Evolutionary conservation across 2,797 vertebrate genomes (phyloP).

Genomic region (Sebastes minor): DNA sequence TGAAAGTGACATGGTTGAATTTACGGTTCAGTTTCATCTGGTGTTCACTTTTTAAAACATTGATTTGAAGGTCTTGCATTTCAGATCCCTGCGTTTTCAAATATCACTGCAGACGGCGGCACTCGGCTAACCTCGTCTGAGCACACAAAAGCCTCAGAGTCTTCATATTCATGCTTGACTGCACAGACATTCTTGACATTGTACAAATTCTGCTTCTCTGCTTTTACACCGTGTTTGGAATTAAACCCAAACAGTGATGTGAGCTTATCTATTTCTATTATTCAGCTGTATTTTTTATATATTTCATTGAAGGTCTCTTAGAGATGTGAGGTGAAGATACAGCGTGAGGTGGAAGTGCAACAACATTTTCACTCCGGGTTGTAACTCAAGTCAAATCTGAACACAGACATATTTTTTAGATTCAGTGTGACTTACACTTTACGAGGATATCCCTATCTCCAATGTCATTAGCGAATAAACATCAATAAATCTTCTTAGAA

Average conservation of each 20-base stretch:
- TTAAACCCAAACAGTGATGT: background rate
- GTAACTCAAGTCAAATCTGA: background rate
- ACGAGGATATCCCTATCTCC: background rate
- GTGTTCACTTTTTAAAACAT: background rate
- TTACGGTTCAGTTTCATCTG: background rate
- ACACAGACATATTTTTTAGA: background rate
- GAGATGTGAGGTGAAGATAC: background rate
- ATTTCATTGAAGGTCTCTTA: background rate
- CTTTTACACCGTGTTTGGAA: background rate
- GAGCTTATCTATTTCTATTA: background rate
- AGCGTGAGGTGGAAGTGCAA: background rate
- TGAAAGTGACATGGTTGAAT: background rate
- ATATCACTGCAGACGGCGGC: constrained; percentile 18
- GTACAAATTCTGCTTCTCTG: background rate
- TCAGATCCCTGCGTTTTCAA: background rate
- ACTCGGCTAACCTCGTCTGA: background rate
- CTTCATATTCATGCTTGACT: constrained; percentile 19
- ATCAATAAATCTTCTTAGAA: background rate
- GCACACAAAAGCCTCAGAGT: constrained; percentile 1
- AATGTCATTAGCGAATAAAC: background rate
- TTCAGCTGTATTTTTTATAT: background rate
- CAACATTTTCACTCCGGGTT: background rate
- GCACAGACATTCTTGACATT: background rate
- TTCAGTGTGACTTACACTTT: background rate
- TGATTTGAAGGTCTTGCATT: constrained; percentile 12